These are phyloP conservation scores for Tetragnatha montana DNA, from an alignment of 2,888 invertebrate species.

Conservation along the genomic window DNA sequence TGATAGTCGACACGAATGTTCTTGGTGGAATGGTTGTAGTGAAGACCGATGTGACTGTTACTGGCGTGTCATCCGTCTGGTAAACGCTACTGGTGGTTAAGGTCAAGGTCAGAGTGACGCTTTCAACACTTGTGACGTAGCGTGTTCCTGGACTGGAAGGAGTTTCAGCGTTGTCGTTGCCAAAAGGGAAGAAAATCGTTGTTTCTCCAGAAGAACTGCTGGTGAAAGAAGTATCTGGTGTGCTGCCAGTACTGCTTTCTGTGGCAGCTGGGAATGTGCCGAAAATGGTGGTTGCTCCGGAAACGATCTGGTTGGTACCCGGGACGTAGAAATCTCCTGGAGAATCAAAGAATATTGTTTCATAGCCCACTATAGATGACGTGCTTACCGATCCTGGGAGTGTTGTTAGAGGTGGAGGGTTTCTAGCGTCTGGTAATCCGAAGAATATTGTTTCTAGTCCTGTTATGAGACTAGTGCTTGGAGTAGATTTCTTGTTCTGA, in stretches of 20 bases:
- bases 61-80: constrained; percentile 76
- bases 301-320: constrained; percentile 72
- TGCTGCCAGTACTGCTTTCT: neutral
- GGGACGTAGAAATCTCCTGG: constrained; percentile 47
- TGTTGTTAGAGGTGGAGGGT: constrained; percentile 58
- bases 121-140: constrained; percentile 86
- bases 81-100: constrained; percentile 73
- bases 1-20: constrained; percentile 81
- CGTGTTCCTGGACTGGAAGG: constrained; percentile 54
- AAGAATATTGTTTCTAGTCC: constrained; percentile 71
- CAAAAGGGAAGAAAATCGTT: constrained; percentile 72
- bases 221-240: constrained; percentile 24
- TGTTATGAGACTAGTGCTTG: constrained; percentile 67
- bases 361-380: constrained; percentile 60
- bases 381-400: constrained; percentile 47
- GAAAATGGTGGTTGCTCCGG: constrained; percentile 73
- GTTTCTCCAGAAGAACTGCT: constrained; percentile 69
- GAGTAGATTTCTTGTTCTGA: constrained; percentile 50
- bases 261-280: constrained; percentile 63
- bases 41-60: constrained; percentile 85
- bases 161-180: constrained; percentile 37
- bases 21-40: constrained; percentile 85
- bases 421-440: constrained; percentile 64
- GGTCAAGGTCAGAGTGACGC: constrained; percentile 81
- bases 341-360: constrained; percentile 70